Evolutionary conservation across 2,113 vertebrate genomes (phyloP), one percentile per base, ranked within the genome.

Genomic region (Notechis scutatus): DNA sequence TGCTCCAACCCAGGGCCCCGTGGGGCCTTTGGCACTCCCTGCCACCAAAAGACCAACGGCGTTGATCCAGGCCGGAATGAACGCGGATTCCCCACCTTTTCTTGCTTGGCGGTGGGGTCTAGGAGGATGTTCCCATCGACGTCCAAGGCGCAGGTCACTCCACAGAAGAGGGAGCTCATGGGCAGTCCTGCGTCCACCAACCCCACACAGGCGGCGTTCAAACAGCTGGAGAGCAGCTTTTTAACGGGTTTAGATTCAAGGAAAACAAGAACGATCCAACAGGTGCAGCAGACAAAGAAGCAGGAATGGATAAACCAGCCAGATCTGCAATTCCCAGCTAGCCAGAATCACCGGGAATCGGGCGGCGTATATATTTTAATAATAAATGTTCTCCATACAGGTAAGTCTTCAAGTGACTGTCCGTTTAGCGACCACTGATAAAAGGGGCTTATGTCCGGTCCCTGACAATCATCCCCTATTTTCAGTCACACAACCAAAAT

Each of bases 121-220:
- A 98, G 97, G 81, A 97, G 52, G n/a, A 99, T 97, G 45, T 94
- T 90, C 0, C 98, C 98, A 0, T 98, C 97, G 0, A 96, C 6
- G 64, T 97, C 94, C 52, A 99, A 97, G 90, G 98, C 98, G 4
- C 99, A 99, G 10, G 98, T 98, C 89, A 99, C 97, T 0, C 98
- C 98, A 0, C 98, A 99, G 97, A 99, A 99, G 54, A 99, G 97
- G n/a, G 97, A 94, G 5, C 94, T 92, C 97, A 99, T 98, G 0
- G 99, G 98, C 92, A 99, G 96, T 4, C 99, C 99, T 0, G 98
- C 98, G 0, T 99, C 99, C 98, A 99, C 98, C 42, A 99, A 93
- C 1, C 98, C 98, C 98, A 99, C 98, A 93, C 99, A 99, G 91
- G 98, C 96, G 0, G 98, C 98, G 0, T 99, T 99, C 93, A 99